Base-by-base conservation (phyloP, 1,140 invertebrate species). In the Matsumurasca onukii region DNA sequence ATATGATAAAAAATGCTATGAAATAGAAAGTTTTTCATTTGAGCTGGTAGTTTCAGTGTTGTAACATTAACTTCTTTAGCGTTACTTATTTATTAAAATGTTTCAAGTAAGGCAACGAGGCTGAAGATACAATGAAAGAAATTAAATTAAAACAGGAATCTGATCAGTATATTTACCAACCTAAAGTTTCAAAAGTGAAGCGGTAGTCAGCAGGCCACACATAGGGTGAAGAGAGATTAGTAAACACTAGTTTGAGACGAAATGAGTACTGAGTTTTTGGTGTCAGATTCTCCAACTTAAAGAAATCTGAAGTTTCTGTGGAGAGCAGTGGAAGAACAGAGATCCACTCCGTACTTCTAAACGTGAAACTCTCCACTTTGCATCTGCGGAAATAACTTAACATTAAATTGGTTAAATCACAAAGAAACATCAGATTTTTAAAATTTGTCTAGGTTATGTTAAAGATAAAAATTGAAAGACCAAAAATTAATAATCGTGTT, bases 201-300 rank as follows among this genome's bases (percentile, higher is more conserved):
- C 81, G 79, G 1, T 83, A 82, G 71, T 89, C 86, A 0, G 77
- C 71, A 0, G 92, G 90, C 86, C 91, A 94, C 25, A 85, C 75
- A 72, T 88, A 91, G 0, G 82, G 76, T 24, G 83, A 78, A 0
- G 79, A 78, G 27, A 84, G 81, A n/a, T 80, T 78, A 0, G 83
- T 80, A 77, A 93, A 95, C 20, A 79, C 82, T 0, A 94, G 73
- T n/a, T 82, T 78, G 1, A 95, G 76, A 31, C 86, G 84, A 74
- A 94, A 92, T 59, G 85, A 86, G 74, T 95, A 95, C 31, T 84
- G 79, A 0, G 88, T 89, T 67, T 87, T 87, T 0, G 93, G 89
- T 66, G 84, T 79, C 51, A 96, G 78, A 45, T 84, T 77, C 1
- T 73, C 76, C 3, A 90, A 80, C 3, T 72, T 69, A 73, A 70